Evolutionary conservation across 2,113 vertebrate species (phyloP).

Genomic region (Hippopotamus amphibius): DNA sequence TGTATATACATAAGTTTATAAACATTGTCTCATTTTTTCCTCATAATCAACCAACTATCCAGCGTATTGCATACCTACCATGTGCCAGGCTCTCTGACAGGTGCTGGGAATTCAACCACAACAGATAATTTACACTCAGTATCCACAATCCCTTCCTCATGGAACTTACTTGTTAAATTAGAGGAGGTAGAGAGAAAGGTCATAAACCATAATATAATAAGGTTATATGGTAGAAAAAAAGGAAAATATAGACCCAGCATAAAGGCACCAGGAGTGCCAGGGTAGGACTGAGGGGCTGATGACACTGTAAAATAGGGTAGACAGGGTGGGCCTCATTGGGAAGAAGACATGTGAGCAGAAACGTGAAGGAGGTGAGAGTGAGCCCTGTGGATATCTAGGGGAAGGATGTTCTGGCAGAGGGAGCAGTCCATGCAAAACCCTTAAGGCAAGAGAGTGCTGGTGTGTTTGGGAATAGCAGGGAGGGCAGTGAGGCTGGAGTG

Average conservation of each 20-base stretch:
- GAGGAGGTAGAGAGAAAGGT: background rate
- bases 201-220: constrained; percentile 14
- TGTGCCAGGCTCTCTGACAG: background rate
- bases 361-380: background rate
- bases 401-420: background rate
- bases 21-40: background rate
- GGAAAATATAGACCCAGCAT: background rate
- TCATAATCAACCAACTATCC: background rate
- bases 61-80: background rate
- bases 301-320: background rate
- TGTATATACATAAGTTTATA: background rate
- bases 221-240: background rate
- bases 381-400: background rate
- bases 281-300: background rate
- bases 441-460: background rate
- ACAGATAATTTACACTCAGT: background rate
- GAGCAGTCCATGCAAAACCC: background rate
- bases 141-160: background rate
- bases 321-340: background rate
- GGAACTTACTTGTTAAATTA: background rate
- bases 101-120: background rate
- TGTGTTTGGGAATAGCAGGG: background rate
- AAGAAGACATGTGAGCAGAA: background rate
- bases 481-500: background rate
- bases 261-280: background rate